Base-by-base conservation (phyloP, 2,888 invertebrate species). In the Gasteruption jaculator region DNA sequence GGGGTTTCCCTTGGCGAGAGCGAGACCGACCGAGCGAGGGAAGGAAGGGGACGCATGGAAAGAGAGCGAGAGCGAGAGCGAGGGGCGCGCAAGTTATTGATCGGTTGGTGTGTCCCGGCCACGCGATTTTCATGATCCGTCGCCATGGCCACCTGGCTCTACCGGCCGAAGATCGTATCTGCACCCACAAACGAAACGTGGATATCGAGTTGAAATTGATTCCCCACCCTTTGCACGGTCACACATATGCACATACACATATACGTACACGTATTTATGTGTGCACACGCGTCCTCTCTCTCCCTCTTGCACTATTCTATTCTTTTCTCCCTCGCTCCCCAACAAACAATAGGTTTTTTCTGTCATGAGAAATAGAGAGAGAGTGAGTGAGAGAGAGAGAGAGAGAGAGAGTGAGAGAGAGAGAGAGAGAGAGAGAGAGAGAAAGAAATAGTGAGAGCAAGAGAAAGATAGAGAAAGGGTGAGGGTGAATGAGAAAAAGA, bases 81-180 rank as follows among this genome's bases (percentile, higher is more conserved):
- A 54, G 52, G 48, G 53, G 53, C 52, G 56, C 61, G 54, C 59
- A 53, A 45, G 52, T 50, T 52, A 52, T 50, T 60, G 45, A 59
- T 48, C 65, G 68, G 68, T 69, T 69, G 69, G 68, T 69, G 68
- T 67, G 54, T 57, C 63, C 59, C 60, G 56, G 65, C 64, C 63
- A 63, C 65, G 65, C 65, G 67, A 69, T 70, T 69, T 68, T 68
- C 65, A 64, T 56, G 66, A 68, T 68, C 61, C 68, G 70, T 70
- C 68, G 68, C 64, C 69, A 70, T 70, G 69, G 68, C 63, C 70
- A 70, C 70, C 70, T 68, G 66, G 60, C 59, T 45, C 48, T 54
- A 56, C 54, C 59, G 61, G 63, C 63, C 57, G 60, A 61, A 65
- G 67, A 68, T 67, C 60, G 53, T 65, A 65, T 67, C 62, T 65